Percentiles rank a stretch among this genome's conserved stretches.
Evolutionary conservation across 2,888 invertebrate genomes (phyloP).

Genomic region (Elegia similella): DNA sequence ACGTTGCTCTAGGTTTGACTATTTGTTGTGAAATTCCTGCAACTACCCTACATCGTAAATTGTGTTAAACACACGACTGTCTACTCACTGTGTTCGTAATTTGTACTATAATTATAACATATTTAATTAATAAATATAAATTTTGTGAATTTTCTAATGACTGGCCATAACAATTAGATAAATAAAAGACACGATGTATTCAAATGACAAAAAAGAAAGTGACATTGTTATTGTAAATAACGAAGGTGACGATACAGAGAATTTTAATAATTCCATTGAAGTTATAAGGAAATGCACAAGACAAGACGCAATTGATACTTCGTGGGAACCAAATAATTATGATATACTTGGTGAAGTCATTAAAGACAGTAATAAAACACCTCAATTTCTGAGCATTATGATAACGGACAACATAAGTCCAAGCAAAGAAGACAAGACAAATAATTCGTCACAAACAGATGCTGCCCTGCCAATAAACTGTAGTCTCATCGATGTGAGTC

Average conservation of each 20-base stretch:
- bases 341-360: slow-evolving; percentile 41
- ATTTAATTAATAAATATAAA: background rate
- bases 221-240: slow-evolving; percentile 35
- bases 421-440: slow-evolving; percentile 35
- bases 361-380: slow-evolving; percentile 48
- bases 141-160: background rate
- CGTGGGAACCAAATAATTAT: slow-evolving; percentile 58
- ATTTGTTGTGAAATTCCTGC: no score
- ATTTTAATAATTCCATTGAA: slow-evolving; percentile 55
- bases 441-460: slow-evolving; percentile 60
- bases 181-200: slow-evolving; percentile 30
- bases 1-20: no score
- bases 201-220: slow-evolving; percentile 34
- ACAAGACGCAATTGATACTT: slow-evolving; percentile 48
- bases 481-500: slow-evolving; percentile 48
- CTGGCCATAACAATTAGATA: background rate
- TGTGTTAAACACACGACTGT: no score
- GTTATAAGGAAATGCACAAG: slow-evolving; percentile 56
- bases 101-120: no score
- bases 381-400: slow-evolving; percentile 59
- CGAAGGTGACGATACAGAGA: slow-evolving; percentile 35
- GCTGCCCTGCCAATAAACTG: slow-evolving; percentile 38
- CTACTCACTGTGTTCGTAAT: no score
- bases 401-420: slow-evolving; percentile 45
- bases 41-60: no score